A percentile compares a stretch with the other conserved stretches of the same genome.
These are phyloP conservation scores for Drosophila athabasca DNA, from an alignment of 1,140 invertebrate genomes.

Conservation along the genomic window DNA sequence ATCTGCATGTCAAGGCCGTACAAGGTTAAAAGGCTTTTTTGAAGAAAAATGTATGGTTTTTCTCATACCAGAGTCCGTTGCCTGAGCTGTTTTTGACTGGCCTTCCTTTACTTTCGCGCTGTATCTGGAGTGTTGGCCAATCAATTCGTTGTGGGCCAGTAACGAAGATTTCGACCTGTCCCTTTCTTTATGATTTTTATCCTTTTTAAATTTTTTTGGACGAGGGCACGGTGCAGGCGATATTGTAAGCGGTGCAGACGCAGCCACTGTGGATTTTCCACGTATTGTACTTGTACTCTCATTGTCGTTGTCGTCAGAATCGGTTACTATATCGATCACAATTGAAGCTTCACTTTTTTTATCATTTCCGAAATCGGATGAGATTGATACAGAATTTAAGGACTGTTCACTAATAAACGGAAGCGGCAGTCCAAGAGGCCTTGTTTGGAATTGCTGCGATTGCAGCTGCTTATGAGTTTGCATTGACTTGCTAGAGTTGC, in stretches of 20 bases:
- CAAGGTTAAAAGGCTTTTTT: too few species aligned
- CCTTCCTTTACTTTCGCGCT: slow-evolving; percentile 19
- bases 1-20: not conserved
- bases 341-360: slow-evolving; percentile 52
- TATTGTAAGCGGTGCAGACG: slow-evolving; percentile 13
- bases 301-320: slow-evolving; percentile 70
- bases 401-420: slow-evolving; percentile 49
- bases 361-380: slow-evolving; percentile 67
- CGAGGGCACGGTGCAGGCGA: slow-evolving; percentile 20
- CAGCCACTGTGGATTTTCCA: not conserved
- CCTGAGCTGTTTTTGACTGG: slow-evolving; percentile 4
- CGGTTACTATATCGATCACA: slow-evolving; percentile 75
- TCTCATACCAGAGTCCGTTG: slow-evolving; percentile 52
- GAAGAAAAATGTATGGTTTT: not conserved
- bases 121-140: slow-evolving; percentile 23
- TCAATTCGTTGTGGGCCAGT: slow-evolving; percentile 23
- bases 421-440: not conserved
- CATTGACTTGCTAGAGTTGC: slow-evolving; percentile 10
- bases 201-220: slow-evolving; percentile 66
- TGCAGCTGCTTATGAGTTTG: not conserved
- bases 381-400: slow-evolving; percentile 43
- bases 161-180: slow-evolving; percentile 5
- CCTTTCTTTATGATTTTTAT: slow-evolving; percentile 61
- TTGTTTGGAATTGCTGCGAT: not conserved
- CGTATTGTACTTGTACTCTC: slow-evolving; percentile 9